Base-by-base conservation (phyloP, 2,888 invertebrate genomes). In the Hemicrepidius hirtus region DNA sequence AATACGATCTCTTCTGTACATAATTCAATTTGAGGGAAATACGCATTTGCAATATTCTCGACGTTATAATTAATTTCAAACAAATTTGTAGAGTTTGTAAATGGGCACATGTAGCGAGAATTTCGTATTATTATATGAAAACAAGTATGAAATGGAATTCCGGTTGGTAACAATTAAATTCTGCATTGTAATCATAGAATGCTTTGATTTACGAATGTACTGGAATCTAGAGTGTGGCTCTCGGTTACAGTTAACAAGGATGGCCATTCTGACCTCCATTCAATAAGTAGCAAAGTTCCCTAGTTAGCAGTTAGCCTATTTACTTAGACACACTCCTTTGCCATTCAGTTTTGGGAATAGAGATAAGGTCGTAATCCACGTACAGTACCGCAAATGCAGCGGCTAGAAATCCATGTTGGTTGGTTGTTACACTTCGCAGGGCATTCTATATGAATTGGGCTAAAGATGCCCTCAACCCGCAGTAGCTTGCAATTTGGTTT, bases 261-360 rank as follows among this genome's bases (percentile, higher is more conserved):
- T 80, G 82, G 81, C 78, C 83, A 82, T 84, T 83, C 79, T 80
- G 75, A 77, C 78, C 78, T 78, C 83, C 83, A 84, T 85, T 85
- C 84, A 84, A 85, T 85, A 84, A 85, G 83, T 84, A 82, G 79
- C 81, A 79, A 85, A 84, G 82, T 84, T 84, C 83, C 79, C 84
- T 82, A 84, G 84, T 84, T 84, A 84, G 84, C 82, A 84, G 84
- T 85, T 84, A 81, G 80, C 79, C 80, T 83, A 82, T 84, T 84
- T 84, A 82, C 83, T 82, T 82, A 81, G 77, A 76, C 77, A 68
- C 71, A 71, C 71, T 77, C 75, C 77, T 74, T 75, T 74, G 72
- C 73, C 68, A 60, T 64, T 59, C 70, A 57, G 63, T 71, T 71
- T 71, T 71, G 49, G 63, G 41, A 64, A 63, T 70, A 63, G 71